Base-by-base conservation (phyloP, 2,797 vertebrate genomes). In the Chanos chanos region DNA sequence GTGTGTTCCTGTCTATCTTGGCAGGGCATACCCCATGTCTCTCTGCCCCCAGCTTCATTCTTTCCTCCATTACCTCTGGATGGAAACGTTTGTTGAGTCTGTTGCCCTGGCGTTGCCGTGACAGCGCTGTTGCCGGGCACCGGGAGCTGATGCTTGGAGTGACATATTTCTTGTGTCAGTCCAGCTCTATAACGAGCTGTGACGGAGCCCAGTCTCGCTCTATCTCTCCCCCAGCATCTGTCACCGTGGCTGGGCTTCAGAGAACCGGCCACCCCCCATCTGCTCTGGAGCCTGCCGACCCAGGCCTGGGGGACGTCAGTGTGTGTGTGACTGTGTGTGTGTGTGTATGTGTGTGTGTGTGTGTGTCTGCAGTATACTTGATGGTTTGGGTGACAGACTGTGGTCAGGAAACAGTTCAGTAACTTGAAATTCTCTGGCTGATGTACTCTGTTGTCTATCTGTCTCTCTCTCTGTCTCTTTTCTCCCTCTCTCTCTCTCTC, bases 221-320 rank as follows among this genome's bases (percentile, higher is more conserved):
- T 43, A 43, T 43, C 40, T 43, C 40, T 43, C 40, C 40, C 19
- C 40, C 40, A 22, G 40, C 34, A 54, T 25, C 36, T 54, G 51
- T 54, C 51, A 54, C 15, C 6, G 8, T 54, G 36, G 36, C 34
- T 39, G 8, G 24, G 40, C 40, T 43, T 43, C 36, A 64, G 36
- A 48, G 53, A 41, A 48, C 41, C 21, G 33, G n/a, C 28, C 36
- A 64, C 51, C 57, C 56, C 33, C 55, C 44, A 41, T 70, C 48
- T 60, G 43, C 56, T 61, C 45, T 54, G n/a, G 48, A 37, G 48
- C 34, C 55, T 34, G 10, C 25, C 15, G 53, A 55, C 67, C 34
- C 25, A 48, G 49, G 31, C 41, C 22, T 37, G 27, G 50, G 40
- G 40, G 40, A 30, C 34, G 39, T 61, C 40, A 58, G 39, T 28